These are phyloP conservation scores for Heterotis niloticus DNA, from an alignment of 2,113 vertebrate species.

Conservation along the genomic window DNA sequence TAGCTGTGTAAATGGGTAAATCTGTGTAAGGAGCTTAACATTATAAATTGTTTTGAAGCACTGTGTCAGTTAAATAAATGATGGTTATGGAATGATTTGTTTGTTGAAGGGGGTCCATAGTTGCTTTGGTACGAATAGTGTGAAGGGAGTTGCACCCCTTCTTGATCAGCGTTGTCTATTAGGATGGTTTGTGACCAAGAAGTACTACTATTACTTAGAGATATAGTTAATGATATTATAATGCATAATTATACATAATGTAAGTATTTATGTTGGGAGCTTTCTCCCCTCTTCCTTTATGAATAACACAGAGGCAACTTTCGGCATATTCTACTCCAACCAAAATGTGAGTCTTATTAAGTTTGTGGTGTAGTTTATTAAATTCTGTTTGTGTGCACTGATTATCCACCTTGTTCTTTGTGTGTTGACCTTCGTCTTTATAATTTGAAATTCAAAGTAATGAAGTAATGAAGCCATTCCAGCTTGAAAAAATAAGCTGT, in stretches of 20 bases:
- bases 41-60: too few species aligned
- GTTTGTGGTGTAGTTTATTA: too few species aligned
- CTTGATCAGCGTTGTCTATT: constrained; percentile 74
- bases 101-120: constrained; percentile 41
- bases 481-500: too few species aligned
- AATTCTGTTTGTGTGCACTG: not conserved
- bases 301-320: not conserved
- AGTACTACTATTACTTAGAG: constrained; percentile 74
- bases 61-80: too few species aligned
- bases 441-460: too few species aligned
- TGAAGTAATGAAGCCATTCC: too few species aligned
- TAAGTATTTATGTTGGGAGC: not conserved
- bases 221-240: constrained; percentile 50
- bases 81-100: too few species aligned
- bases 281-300: not conserved
- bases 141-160: constrained; percentile 66
- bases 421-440: not conserved
- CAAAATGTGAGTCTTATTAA: too few species aligned
- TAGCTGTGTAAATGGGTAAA: too few species aligned
- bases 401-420: not conserved
- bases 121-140: constrained; percentile 62
- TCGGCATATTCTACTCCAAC: too few species aligned
- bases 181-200: constrained; percentile 83
- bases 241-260: constrained; percentile 43
- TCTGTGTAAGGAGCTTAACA: too few species aligned